These are phyloP conservation scores for Acleris literana DNA, from an alignment of 2,888 invertebrate species.

Conservation along the genomic window DNA sequence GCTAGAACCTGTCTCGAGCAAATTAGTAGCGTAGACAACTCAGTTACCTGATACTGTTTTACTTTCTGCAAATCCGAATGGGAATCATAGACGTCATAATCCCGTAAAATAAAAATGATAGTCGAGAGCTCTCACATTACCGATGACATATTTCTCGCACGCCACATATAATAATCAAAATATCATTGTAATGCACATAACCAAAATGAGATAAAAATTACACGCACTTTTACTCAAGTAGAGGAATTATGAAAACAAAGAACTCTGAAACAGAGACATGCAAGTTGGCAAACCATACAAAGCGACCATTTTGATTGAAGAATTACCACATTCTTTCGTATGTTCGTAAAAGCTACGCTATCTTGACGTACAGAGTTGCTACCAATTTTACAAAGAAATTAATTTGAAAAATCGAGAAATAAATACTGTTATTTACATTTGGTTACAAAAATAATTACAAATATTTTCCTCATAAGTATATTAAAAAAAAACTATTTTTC, in stretches of 20 bases:
- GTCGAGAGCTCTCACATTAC: slow-evolving; percentile 81
- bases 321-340: slow-evolving; percentile 88
- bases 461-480: not conserved
- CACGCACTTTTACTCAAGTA: slow-evolving; percentile 53
- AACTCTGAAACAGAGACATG: slow-evolving; percentile 81
- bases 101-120: slow-evolving; percentile 73
- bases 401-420: slow-evolving; percentile 2
- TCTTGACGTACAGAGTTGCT: slow-evolving; percentile 52
- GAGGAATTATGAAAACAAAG: slow-evolving; percentile 78
- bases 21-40: slow-evolving; percentile 41
- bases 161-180: slow-evolving; percentile 57
- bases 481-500: too few species aligned
- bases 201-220: slow-evolving; percentile 50
- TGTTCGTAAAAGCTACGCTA: slow-evolving; percentile 67
- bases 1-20: slow-evolving; percentile 39
- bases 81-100: slow-evolving; percentile 71
- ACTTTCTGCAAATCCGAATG: slow-evolving; percentile 63
- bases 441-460: not conserved
- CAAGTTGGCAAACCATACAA: slow-evolving; percentile 85
- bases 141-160: slow-evolving; percentile 78
- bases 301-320: slow-evolving; percentile 90
- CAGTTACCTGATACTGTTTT: slow-evolving; percentile 67
- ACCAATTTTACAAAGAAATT: slow-evolving; percentile 18
- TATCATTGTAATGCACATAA: slow-evolving; percentile 50
- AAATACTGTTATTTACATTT: not conserved